Base-by-base conservation (phyloP, 2,113 vertebrate genomes). In the Cyanoderma ruficeps region DNA sequence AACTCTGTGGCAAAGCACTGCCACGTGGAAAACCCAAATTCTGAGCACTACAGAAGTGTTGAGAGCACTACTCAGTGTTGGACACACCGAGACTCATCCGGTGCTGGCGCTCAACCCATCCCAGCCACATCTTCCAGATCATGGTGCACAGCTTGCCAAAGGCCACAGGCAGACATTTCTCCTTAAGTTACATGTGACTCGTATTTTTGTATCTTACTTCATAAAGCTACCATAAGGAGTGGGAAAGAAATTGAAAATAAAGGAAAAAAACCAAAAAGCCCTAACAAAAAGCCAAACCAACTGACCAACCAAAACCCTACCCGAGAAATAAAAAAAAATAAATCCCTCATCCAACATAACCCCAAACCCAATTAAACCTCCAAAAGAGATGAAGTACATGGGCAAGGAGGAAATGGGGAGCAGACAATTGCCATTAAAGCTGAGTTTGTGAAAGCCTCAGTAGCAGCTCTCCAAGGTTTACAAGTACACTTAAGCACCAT, bases 61-160 rank as follows among this genome's bases (percentile, higher is more conserved):
- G 47, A 49, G 23, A 49, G 23, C 47, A 49, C 47, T 24, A 24
- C 7, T 24, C 23, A 14, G 47, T 49, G 4, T 5, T 52, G 50
- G 46, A 37, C 18, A 17, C 18, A 15, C 42, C 1, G 2, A 0
- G 4, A 41, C 37, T 63, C 3, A 1, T 11, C 35, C 0, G 0
- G 27, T 16, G 37, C 46, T n/a, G 39, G 41, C 2, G 2, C n/a
- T 65, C 50, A 30, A 37, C 7, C 27, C 27, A 33, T 4, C 19
- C 17, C 46, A 31, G 75, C 19, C 9, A 9, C n/a, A 42, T 80
- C 28, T 50, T 59, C 24, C 27, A 53, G 15, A 67, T 13, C 1
- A 1, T 7, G 19, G 39, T 2, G 18, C 6, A 12, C 50, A 67
- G 50, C 14, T 37, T 31, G n/a, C 5, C 31, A 8, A 33, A 33